Evolutionary conservation across 2,888 invertebrate species (phyloP), one percentile per base, ranked within the genome.

Genomic region (Ormyrus nitidulus): DNA sequence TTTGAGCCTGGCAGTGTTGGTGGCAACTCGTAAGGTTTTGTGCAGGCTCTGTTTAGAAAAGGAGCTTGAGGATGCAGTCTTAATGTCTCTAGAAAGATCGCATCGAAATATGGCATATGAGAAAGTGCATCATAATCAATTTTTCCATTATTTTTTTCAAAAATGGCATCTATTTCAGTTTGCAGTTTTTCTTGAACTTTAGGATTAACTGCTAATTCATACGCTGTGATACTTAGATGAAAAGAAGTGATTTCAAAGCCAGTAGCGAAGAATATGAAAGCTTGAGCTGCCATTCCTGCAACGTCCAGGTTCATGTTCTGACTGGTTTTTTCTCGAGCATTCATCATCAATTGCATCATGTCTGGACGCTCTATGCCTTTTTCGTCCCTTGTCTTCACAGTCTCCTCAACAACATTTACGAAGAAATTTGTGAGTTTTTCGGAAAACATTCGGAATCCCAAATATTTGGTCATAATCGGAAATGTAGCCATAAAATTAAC

Each of bases 1-100:
- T 83, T 81, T 0, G 46, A n/a, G 0, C 83, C 85, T 0, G 86
- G 83, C 11, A 85, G 6, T 0, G 85, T 78, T 0, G 92, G 85
- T 84, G 91, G 83, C 83, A 93, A 84, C 49, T 91, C 91, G 80
- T 92, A 93, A 0, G 89, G 83, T 80, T 92, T 92, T 0, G 89
- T 89, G 81, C 93, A 93, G 3, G 89, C 83, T 81, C 94, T 89
- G 82, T 93, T 93, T 82, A 91, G 81, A 0, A 91, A 83, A 0
- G 91, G 81, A 0, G 91, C 91, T 0, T 91, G 90, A 0, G 92
- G 91, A 61, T 87, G 87, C 62, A 84, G 77, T 53, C 86, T 82
- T 0, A 86, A 66, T 11, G 85, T 49, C 76, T 90, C 90, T 66
- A 84, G 84, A 7, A 89, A 51, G 3, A 89, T 86, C 1, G 88